Evolutionary conservation across 1,140 invertebrate species (phyloP).

Genomic region (Pseudomyrmex concolor): DNA sequence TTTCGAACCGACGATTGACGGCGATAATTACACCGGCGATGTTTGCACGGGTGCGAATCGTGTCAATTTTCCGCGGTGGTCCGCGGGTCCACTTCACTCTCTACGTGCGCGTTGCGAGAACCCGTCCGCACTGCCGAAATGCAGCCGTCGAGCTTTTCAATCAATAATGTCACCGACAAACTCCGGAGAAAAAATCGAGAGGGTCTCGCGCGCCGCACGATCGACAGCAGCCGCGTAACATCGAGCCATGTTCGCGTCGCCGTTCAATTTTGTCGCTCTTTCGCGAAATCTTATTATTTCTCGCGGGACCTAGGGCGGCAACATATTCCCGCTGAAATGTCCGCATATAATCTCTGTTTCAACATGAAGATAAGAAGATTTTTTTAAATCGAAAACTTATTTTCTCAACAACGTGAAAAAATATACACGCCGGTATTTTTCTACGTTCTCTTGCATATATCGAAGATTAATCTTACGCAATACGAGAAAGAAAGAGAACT

Average conservation of each 20-base stretch:
- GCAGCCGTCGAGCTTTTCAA: constrained; percentile 50
- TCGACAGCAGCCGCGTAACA: neutral
- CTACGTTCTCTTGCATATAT: too few relatives aligned
- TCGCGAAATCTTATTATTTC: neutral
- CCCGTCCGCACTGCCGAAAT: constrained; percentile 35
- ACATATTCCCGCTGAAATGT: neutral
- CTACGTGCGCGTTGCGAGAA: neutral
- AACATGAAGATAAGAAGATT: neutral
- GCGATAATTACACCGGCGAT: constrained; percentile 55
- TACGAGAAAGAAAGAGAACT: too few relatives aligned
- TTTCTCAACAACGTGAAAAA: neutral
- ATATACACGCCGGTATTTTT: too few relatives aligned
- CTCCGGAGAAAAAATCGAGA: constrained; percentile 41
- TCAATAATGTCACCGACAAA: constrained; percentile 57
- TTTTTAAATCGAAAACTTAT: constrained; percentile 1
- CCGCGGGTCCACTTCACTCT: constrained; percentile 31
- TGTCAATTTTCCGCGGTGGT: constrained; percentile 52
- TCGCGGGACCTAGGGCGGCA: too few relatives aligned
- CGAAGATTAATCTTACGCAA: too few relatives aligned
- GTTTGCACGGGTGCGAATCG: constrained; percentile 46
- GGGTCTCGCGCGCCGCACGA: neutral
- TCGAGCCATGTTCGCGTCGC: neutral
- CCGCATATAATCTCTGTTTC: neutral
- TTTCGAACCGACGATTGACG: constrained; percentile 50
- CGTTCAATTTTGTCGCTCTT: constrained; percentile 15